phyloP scores from a whole-genome alignment of 2,113 vertebrate species.

The Clarias batrachus region DNA sequence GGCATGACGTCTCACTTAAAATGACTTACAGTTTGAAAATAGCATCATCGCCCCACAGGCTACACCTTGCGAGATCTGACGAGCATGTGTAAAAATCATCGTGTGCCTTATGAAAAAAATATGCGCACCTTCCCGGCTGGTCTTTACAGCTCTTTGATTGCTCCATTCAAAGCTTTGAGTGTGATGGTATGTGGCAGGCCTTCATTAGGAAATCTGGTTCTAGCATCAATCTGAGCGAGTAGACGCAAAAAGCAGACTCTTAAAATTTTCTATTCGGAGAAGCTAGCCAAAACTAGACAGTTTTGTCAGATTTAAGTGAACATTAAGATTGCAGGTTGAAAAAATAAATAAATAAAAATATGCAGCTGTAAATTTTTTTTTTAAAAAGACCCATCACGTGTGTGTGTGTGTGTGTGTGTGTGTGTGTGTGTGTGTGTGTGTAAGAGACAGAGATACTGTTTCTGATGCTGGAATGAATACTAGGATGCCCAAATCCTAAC shows the following conservation, averaged over 20 bases:
- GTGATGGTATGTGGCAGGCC: constrained; percentile 30
- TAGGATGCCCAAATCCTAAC: constrained; percentile 42
- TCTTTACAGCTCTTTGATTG: constrained; percentile 40
- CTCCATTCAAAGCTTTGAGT: constrained; percentile 23
- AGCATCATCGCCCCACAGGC: constrained; percentile 56
- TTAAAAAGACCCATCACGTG: not conserved
- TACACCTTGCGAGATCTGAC: constrained; percentile 52
- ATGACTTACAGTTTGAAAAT: constrained; percentile 63
- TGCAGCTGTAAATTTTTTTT: too few species aligned
- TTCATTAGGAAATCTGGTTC: constrained; percentile 38
- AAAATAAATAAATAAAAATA: constrained; percentile 46
- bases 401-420: constrained; percentile 15
- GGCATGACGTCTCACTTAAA: constrained; percentile 51
- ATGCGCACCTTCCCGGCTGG: constrained; percentile 26
- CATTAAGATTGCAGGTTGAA: constrained; percentile 41
- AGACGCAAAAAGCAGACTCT: constrained; percentile 40
- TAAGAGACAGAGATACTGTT: constrained; percentile 28
- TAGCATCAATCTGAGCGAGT: constrained; percentile 36
- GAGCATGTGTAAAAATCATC: constrained; percentile 56
- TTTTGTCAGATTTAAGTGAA: constrained; percentile 19
- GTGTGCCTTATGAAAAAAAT: constrained; percentile 54
- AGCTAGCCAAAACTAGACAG: constrained; percentile 1
- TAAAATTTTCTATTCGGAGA: not conserved
- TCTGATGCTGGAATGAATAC: constrained; percentile 18
- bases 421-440: not conserved